Percentiles rank a stretch among this genome's conserved stretches.
phyloP scores from a whole-genome alignment of 2,888 invertebrate genomes.

The Drosophila pegasa region DNA sequence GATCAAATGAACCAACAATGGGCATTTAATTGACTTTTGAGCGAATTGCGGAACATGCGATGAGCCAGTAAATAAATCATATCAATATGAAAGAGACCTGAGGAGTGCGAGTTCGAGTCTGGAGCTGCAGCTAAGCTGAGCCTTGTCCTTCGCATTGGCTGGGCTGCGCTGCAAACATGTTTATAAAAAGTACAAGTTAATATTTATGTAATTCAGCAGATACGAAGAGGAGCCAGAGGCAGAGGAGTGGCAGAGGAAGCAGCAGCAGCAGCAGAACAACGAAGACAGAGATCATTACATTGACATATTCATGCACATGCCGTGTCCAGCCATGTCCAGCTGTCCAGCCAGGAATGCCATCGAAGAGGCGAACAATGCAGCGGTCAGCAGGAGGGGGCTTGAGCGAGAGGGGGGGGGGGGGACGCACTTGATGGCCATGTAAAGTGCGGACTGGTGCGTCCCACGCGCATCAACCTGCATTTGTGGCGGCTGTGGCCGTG shows the following conservation, averaged over 20 bases:
- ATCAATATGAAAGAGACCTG: conserved; percentile 34
- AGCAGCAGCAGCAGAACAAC: conserved; percentile 41
- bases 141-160: conserved; percentile 30
- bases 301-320: conserved; percentile 76
- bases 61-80: conserved; percentile 61
- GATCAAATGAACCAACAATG: conserved; percentile 3
- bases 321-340: conserved; percentile 21
- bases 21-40: conserved; percentile 47
- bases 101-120: background rate
- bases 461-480: conserved; percentile 74
- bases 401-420: conserved; percentile 9
- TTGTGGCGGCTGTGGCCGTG: conserved; percentile 30
- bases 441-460: conserved; percentile 59
- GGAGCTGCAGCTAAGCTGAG: background rate
- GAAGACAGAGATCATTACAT: conserved; percentile 73
- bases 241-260: background rate
- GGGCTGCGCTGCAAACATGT: conserved; percentile 63
- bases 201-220: conserved; percentile 77
- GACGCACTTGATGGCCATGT: conserved; percentile 64
- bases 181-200: conserved; percentile 80
- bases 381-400: background rate
- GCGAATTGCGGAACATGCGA: conserved; percentile 5
- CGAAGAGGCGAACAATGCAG: conserved; percentile 63
- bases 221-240: conserved; percentile 32
- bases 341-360: conserved; percentile 62